Base-by-base conservation (phyloP, 2,888 invertebrate genomes). In the Cremastinae sp. region DNA sequence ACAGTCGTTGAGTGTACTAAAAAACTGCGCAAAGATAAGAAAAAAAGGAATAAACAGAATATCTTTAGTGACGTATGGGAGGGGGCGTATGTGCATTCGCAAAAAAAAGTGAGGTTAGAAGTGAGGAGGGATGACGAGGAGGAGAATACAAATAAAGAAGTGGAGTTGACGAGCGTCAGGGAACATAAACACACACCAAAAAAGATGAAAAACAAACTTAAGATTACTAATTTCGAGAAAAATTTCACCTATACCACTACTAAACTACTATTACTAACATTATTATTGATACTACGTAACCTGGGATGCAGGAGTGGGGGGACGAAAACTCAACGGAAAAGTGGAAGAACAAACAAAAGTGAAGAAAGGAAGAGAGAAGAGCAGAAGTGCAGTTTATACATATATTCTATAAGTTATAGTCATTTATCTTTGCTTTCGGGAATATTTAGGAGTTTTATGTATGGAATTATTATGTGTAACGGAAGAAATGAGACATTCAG, bases 391-490 rank as follows among this genome's bases (percentile, higher is more conserved):
- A 81, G 81, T 85, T 84, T 85, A 81, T 80, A 81, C 78, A 79
- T 80, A 86, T 79, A 85, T 83, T 82, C 78, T 81, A 79, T 82
- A 84, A 85, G 83, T 85, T 83, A 66, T 84, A 83, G 83, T 82
- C 82, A 83, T 86, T 85, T 84, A 86, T 76, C 80, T 84, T 84
- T 86, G 84, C 84, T 85, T 87, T 87, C 81, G 79, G 83, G 81
- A 83, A 84, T 84, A 85, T 83, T 81, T 83, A 82, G 83, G 76
- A 84, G 83, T 85, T 85, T 83, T 85, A 82, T 85, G 85, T 86
- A 86, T 85, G 84, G n/a, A 85, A 86, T 85, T 84, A 86, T 81
- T 85, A 86, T 85, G 86, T 86, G 85, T 86, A 85, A 85, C 85
- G 84, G 83, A 86, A 86, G 80, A 82, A 79, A 82, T 72, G 73